Base-by-base conservation (phyloP, 2,888 invertebrate genomes). In the Standfussiana lucernea region DNA sequence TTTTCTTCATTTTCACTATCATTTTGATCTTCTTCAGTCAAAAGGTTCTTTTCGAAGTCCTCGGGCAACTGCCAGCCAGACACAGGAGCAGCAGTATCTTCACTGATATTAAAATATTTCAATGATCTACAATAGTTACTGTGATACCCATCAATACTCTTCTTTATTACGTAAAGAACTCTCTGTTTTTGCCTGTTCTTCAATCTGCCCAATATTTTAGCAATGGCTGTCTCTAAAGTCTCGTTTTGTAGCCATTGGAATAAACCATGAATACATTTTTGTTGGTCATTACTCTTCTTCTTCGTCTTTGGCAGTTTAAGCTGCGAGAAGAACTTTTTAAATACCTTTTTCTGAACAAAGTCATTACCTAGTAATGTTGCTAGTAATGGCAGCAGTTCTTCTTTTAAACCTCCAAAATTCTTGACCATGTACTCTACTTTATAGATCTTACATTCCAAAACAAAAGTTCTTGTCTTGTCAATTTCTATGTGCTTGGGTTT, bases 291-390 rank as follows among this genome's bases (percentile, higher is more conserved):
- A 65, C 96, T 96, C 32, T 94, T 96, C 78, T 94, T 95, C 81
- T 95, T 96, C 66, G 94, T 96, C 88, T 97, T 97, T 15, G 97
- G 97, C 56, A 98, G 88, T 91, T 97, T 97, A 11, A 98, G 91
- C 71, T 97, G 97, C 0, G 96, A 93, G 89, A 98, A 98, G 92
- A 99, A 99, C 84, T 97, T 97, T 3, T 95, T 96, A 90, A 99
- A 99, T 0, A 97, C 96, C 7, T 95, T 95, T 78, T 97, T 97
- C 59, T 98, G 97, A 15, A 99, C 98, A 94, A 98, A 99, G 94
- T 99, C 99, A 96, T 99, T 99, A 1, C 99, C 99, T 13, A 99
- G 95, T 53, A 99, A 92, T 1, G 98, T 98, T 0, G 99, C 98
- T 82, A 99, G 97, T 37, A 99, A 92, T 0, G 99, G 99, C 69